phyloP scores from a whole-genome alignment of 53 echinoderm and acorn worm genomes.

The Echinometra lucunter region DNA sequence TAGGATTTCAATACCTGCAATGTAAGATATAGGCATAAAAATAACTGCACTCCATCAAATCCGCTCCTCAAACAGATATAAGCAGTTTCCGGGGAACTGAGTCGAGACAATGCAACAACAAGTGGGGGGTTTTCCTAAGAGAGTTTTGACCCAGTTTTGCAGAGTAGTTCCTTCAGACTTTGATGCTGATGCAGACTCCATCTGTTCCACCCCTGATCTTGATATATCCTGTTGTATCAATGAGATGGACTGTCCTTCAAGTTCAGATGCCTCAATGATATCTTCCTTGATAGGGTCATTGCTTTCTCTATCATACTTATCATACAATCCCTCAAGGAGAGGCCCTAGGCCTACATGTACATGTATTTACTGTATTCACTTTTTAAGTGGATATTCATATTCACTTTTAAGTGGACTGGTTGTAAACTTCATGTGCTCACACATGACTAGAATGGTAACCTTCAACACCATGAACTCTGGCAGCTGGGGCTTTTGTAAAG shows the following conservation, averaged over 20 bases:
- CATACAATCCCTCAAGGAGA: too few species aligned
- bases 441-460: neutral
- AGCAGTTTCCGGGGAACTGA: neutral
- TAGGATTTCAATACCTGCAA: neutral
- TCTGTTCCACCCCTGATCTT: slow-evolving; percentile 50
- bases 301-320: neutral
- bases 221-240: slow-evolving; percentile 2
- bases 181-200: slow-evolving; percentile 23
- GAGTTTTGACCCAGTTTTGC: slow-evolving; percentile 55
- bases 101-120: slow-evolving; percentile 46
- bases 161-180: slow-evolving; percentile 44
- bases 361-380: too few species aligned
- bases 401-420: too few species aligned
- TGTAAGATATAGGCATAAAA: neutral
- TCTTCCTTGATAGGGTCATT: slow-evolving; percentile 7
- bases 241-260: slow-evolving; percentile 3
- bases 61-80: neutral
- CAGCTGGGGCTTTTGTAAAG: neutral
- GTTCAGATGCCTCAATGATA: neutral
- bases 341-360: neutral
- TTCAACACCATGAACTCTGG: neutral
- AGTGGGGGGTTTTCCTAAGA: slow-evolving; percentile 44
- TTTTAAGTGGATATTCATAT: too few species aligned
- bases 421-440: neutral
- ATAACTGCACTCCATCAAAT: neutral